A percentile compares a stretch with the other conserved stretches of the same genome.
Conservation (phyloP, 2,888 invertebrate genomes). For the Temnothorax ravouxi region DNA sequence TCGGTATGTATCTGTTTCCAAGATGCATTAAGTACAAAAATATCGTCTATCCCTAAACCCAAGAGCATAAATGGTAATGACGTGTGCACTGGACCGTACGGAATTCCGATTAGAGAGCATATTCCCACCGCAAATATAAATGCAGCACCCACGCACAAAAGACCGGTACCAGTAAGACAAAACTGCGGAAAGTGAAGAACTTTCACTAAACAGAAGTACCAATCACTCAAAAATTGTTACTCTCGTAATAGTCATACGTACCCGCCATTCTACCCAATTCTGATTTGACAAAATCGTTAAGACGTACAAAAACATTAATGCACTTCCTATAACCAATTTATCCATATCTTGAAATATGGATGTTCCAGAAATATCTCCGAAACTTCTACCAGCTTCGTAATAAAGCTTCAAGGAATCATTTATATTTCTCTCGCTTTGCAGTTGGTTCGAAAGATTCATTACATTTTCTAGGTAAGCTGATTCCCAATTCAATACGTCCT, state of each 20-base stretch:
- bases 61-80: slow-evolving; percentile 93
- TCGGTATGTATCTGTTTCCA: slow-evolving; percentile 90
- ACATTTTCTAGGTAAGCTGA: slow-evolving; percentile 75
- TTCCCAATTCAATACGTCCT: slow-evolving; percentile 83
- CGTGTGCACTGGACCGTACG: slow-evolving; percentile 94
- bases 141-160: slow-evolving; percentile 91
- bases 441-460: slow-evolving; percentile 69
- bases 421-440: slow-evolving; percentile 58
- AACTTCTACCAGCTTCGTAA: slow-evolving; percentile 87
- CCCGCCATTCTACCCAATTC: slow-evolving; percentile 92
- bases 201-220: not conserved
- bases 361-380: slow-evolving; percentile 91
- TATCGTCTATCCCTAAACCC: slow-evolving; percentile 94
- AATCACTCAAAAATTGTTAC: not conserved
- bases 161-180: slow-evolving; percentile 90
- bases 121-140: slow-evolving; percentile 91
- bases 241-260: slow-evolving; percentile 81
- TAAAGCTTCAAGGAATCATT: slow-evolving; percentile 73
- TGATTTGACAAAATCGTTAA: slow-evolving; percentile 91
- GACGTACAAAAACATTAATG: slow-evolving; percentile 92
- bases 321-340: slow-evolving; percentile 90
- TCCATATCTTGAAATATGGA: slow-evolving; percentile 92
- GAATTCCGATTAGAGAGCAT: slow-evolving; percentile 91
- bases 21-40: slow-evolving; percentile 94
- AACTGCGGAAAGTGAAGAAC: slow-evolving; percentile 83